Conservation (phyloP, 2,888 invertebrate genomes). For the Pegoplata infirma region DNA sequence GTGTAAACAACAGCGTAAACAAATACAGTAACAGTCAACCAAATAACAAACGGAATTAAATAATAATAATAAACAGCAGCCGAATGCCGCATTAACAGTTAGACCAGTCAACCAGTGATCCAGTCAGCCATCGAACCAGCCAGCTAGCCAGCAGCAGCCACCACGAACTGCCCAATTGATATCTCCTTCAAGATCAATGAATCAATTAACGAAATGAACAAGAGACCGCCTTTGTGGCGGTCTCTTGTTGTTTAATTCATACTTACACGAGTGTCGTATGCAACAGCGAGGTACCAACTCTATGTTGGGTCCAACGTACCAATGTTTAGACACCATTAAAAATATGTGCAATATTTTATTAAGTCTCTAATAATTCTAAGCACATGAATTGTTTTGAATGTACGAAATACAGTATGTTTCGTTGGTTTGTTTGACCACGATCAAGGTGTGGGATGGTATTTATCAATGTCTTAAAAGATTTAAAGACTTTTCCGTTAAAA, state of each 20-base stretch:
- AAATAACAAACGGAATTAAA: constrained; percentile 22
- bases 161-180: constrained; percentile 58
- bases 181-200: constrained; percentile 67
- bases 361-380: constrained; percentile 50
- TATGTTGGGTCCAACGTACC: background rate
- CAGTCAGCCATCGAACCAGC: background rate
- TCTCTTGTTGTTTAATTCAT: constrained; percentile 36
- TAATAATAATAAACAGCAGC: constrained; percentile 27
- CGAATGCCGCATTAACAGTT: constrained; percentile 20
- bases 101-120: constrained; percentile 9
- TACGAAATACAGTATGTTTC: constrained; percentile 36
- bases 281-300: too few species aligned
- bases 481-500: constrained; percentile 60
- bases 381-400: background rate
- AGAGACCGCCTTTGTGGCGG: constrained; percentile 63
- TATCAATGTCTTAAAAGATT: constrained; percentile 65
- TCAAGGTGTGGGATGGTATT: constrained; percentile 66
- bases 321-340: constrained; percentile 25
- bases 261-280: constrained; percentile 6
- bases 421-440: constrained; percentile 53
- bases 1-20: constrained; percentile 62
- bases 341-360: constrained; percentile 52
- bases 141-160: background rate
- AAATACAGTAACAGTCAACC: constrained; percentile 33
- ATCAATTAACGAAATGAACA: constrained; percentile 67